A percentile compares a stretch with the other conserved stretches of the same genome.
phyloP scores from a whole-genome alignment of 1,140 invertebrate genomes.

The Caenorhabditis inopinata region DNA sequence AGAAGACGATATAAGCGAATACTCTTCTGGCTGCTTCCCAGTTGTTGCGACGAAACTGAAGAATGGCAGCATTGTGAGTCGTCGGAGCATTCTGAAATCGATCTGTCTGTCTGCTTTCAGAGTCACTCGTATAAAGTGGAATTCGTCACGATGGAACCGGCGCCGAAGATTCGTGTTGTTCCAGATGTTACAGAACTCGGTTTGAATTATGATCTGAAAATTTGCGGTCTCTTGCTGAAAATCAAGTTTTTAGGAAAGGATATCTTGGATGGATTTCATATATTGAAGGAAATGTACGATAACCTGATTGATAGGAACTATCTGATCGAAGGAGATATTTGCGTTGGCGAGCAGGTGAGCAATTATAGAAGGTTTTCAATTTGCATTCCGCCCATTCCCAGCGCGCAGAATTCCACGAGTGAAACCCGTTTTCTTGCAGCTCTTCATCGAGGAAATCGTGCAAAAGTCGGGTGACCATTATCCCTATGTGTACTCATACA shows the following conservation, averaged over 20 bases:
- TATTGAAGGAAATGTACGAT: constrained; percentile 27
- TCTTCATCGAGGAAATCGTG: not conserved
- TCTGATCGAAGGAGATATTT: not conserved
- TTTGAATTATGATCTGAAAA: not conserved
- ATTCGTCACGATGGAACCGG: not conserved
- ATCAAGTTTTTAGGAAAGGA: not conserved
- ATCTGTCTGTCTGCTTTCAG: not conserved
- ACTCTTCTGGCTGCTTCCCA: constrained; percentile 2
- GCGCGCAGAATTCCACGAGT: too few species aligned
- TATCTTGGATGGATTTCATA: constrained; percentile 14
- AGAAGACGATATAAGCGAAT: not conserved
- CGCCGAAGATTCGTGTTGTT: not conserved
- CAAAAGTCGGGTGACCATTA: not conserved
- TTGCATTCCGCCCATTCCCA: too few species aligned
- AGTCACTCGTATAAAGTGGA: constrained; percentile 34
- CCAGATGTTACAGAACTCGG: not conserved
- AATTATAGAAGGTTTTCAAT: too few species aligned
- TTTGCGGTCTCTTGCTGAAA: not conserved
- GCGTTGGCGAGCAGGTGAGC: not conserved
- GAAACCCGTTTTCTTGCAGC: not conserved
- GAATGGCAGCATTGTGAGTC: not conserved
- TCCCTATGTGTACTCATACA: not conserved
- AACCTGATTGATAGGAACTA: not conserved
- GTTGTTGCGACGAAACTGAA: not conserved
- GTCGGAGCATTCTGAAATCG: not conserved